Evolutionary conservation across 2,888 invertebrate genomes (phyloP).

Genomic region (Polydesmus complanatus): DNA sequence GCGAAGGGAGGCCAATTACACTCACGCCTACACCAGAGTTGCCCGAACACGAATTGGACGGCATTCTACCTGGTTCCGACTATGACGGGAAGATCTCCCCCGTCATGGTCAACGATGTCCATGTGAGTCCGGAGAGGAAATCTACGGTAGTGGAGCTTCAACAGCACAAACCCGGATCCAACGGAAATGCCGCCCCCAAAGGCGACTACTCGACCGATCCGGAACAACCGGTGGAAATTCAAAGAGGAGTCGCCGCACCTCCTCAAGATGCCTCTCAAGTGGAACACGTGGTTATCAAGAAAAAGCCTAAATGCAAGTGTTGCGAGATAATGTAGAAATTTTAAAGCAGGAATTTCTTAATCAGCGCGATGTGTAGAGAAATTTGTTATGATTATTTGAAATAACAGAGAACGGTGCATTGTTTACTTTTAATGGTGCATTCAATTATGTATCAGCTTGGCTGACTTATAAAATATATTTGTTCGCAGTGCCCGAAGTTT

Average conservation of each 20-base stretch:
- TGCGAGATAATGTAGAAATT: conserved; percentile 41
- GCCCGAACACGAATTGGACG: conserved; percentile 38
- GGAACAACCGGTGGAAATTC: conserved; percentile 55
- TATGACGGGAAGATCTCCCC: conserved; percentile 27
- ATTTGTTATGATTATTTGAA: background rate
- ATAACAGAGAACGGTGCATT: background rate
- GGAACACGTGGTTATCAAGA: conserved; percentile 83
- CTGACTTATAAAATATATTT: background rate
- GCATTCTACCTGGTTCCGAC: background rate
- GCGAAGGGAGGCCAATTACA: conserved; percentile 75
- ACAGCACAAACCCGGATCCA: conserved; percentile 17
- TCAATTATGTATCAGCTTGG: background rate
- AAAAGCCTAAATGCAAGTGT: conserved; percentile 90
- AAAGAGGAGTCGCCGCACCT: conserved; percentile 47
- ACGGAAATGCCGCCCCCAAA: conserved; percentile 20
- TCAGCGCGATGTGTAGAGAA: background rate
- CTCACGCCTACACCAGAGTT: conserved; percentile 39
- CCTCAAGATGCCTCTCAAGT: conserved; percentile 57
- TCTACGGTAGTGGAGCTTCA: background rate
- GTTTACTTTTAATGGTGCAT: background rate
- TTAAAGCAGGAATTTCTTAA: background rate
- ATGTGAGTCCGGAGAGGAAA: conserved; percentile 8
- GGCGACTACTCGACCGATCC: conserved; percentile 13
- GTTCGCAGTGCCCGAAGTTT: background rate
- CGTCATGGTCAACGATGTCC: conserved; percentile 2